Percentiles rank a stretch among this genome's conserved stretches.
These are phyloP conservation scores for Scaptomyza reducta DNA, from an alignment of 2,888 invertebrate genomes.

Conservation along the genomic window DNA sequence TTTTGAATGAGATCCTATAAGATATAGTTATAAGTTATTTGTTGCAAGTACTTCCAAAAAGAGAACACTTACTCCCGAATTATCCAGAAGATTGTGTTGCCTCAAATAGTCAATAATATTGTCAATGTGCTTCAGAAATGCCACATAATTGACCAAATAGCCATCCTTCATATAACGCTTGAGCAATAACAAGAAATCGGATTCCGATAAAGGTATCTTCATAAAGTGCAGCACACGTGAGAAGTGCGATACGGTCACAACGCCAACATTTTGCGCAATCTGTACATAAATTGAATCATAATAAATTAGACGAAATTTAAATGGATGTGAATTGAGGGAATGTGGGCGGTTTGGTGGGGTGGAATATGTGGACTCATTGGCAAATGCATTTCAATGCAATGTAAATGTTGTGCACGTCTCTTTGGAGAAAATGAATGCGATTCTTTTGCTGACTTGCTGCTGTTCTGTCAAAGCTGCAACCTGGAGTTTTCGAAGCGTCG, in stretches of 20 bases:
- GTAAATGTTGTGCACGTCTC: slow-evolving; percentile 10
- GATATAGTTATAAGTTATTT: not conserved
- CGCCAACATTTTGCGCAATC: slow-evolving; percentile 90
- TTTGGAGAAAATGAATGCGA: slow-evolving; percentile 1
- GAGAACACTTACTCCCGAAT: slow-evolving; percentile 55
- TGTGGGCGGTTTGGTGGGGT: not conserved
- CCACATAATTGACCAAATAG: slow-evolving; percentile 91
- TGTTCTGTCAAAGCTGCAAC: not conserved
- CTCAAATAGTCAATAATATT: slow-evolving; percentile 87
- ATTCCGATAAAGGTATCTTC: slow-evolving; percentile 88
- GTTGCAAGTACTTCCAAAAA: not conserved
- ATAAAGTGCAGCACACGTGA: slow-evolving; percentile 89
- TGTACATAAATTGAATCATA: slow-evolving; percentile 70
- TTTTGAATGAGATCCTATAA: slow-evolving; percentile 85
- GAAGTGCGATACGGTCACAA: slow-evolving; percentile 91
- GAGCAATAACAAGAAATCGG: slow-evolving; percentile 90
- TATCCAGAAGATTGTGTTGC: slow-evolving; percentile 85
- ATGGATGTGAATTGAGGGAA: not conserved
- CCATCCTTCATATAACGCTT: slow-evolving; percentile 91
- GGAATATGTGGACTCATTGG: slow-evolving; percentile 2
- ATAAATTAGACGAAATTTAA: not conserved
- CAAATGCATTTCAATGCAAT: slow-evolving; percentile 7
- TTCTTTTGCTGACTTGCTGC: not conserved
- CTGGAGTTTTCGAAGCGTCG: slow-evolving; percentile 3
- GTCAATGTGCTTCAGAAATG: slow-evolving; percentile 89